Evolutionary conservation across 2,797 vertebrate species (phyloP), one percentile per base, ranked within the genome.

Genomic region (Parauchenoglanis punctatus): DNA sequence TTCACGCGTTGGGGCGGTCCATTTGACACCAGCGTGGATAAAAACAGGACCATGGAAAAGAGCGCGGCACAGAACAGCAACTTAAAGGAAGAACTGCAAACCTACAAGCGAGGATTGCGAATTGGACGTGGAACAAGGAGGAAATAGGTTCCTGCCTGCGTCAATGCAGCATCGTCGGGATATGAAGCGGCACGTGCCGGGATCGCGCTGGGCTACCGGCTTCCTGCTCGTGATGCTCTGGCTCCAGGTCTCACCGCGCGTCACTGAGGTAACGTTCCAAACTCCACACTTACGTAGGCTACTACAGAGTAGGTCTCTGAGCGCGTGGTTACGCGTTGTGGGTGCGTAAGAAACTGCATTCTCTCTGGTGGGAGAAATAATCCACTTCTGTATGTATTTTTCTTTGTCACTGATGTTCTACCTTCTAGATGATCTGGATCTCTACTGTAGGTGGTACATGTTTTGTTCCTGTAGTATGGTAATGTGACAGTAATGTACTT

Each of bases 171-270:
- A 23, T 20, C 56, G 52, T 49, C 52, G 31, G 31, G n/a, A 70
- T 35, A 84, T 81, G 83, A 72, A 68, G 72, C 86, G 23, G 25
- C 81, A 46, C 11, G 72, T 68, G 31, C 23, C 58, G 46, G 58
- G 81, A 13, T 18, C 25, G n/a, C 56, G 31, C 61, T n/a, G 70
- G 4, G 23, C 59, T 23, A 54, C 73, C 12, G 61, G 73, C 4
- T 49, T 85, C 18, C 82, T 87, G 17, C 28, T 85, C 3, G 6
- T 80, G 44, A 52, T 85, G 73, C 46, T 85, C 84, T 85, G 73
- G 10, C 18, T 85, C 46, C 84, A 85, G 17, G 59, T 7, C 20
- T 65, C 58, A 7, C 44, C 63, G 1, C 20, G 11, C 46, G n/a
- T 23, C 40, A 54, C 40, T 8, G 11, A 78, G 84, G 84, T 85